Conservation (phyloP, 2,797 vertebrate species). For the Lophotriccus pileatus region DNA sequence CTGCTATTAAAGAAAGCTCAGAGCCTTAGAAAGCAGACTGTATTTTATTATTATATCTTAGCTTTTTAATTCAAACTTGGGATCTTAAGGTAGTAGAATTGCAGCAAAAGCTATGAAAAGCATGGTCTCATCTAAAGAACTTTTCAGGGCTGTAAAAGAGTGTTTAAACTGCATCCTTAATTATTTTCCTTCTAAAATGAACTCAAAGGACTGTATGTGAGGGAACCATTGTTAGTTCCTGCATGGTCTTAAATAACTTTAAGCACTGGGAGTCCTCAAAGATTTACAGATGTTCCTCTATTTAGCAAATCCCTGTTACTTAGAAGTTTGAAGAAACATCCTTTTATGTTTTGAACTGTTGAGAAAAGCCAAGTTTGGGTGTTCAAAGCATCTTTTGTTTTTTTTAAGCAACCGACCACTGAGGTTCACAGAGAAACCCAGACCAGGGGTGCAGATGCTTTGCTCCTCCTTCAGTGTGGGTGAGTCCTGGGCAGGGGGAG, state of each 20-base stretch:
- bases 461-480: slow-evolving; percentile 98
- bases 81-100: not conserved
- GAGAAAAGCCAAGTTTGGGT: not conserved
- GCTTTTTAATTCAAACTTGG: not conserved
- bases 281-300: not conserved
- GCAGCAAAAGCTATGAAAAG: not conserved
- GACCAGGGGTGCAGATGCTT: slow-evolving; percentile 93
- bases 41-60: not conserved
- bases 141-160: not conserved
- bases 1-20: not conserved
- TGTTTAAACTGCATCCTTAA: not conserved
- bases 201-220: not conserved
- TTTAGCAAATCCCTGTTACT: not conserved
- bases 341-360: not conserved
- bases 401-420: slow-evolving; percentile 86
- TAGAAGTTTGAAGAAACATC: not conserved
- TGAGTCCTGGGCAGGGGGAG: slow-evolving; percentile 65
- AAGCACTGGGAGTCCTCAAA: not conserved
- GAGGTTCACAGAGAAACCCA: slow-evolving; percentile 93
- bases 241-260: not conserved
- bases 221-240: not conserved
- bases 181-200: not conserved
- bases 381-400: not conserved
- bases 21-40: not conserved
- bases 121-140: not conserved